Evolutionary conservation across 2,888 invertebrate genomes (phyloP), one percentile per base, ranked within the genome.

Genomic region (Cremastinae sp.): DNA sequence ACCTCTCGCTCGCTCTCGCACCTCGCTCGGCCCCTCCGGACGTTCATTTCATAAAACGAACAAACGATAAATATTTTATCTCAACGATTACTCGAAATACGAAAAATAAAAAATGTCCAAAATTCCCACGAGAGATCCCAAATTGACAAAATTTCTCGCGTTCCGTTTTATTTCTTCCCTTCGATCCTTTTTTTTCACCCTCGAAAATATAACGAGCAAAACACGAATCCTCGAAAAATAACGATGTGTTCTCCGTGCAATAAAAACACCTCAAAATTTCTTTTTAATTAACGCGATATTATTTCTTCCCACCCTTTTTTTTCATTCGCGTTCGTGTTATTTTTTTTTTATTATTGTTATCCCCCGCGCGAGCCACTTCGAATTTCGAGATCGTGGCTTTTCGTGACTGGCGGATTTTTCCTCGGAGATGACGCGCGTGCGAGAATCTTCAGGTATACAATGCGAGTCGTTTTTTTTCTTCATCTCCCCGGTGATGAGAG

Each of bases 391-490:
- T 43, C 35, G 14, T 47, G 41, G 10, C 14, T 61, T 61, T 61
- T 69, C 61, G 70, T 70, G 70, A 70, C 69, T 69, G n/a, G 59
- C 39, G 41, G 18, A 70, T 70, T 61, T 53, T 59, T 59, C 53
- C 18, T 12, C 28, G n/a, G 56, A 22, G 51, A 65, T 75, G 70
- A 75, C 65, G 70, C 65, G 55, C 55, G 62, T 61, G 62, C 71
- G 55, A 53, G 65, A 22, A 12, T 58, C 58, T 51, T 47, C 73
- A 55, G 68, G 61, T 68, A 73, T 59, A 61, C 66, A 73, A 66
- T 66, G 43, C 61, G 53, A 68, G 58, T 39, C 66, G 59, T 66
- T 53, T 73, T 71, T 71, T n/a, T n/a, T n/a, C n/a, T n/a, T n/a
- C n/a, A n/a, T n/a, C 56, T 62, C 61, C 28, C 5, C 28, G 28